Evolutionary conservation across 2,888 invertebrate species (phyloP).

Genomic region (Leucozona laternaria): DNA sequence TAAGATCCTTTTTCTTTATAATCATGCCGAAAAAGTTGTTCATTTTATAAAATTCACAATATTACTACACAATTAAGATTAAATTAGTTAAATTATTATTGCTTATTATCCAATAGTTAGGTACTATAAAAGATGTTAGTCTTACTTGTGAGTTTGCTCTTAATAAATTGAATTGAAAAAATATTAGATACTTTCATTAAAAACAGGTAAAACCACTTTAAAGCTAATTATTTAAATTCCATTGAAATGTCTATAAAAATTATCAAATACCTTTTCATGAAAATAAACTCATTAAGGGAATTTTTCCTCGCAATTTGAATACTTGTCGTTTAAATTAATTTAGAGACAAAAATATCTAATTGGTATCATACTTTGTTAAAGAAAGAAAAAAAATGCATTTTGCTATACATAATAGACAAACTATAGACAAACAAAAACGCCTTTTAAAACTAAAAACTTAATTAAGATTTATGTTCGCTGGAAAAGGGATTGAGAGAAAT

Average conservation of each 20-base stretch:
- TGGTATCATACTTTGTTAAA: not conserved
- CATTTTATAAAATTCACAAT: no score
- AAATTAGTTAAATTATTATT: no score
- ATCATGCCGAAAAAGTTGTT: no score
- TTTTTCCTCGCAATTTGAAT: not conserved
- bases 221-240: not conserved
- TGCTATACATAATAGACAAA: no score
- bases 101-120: no score
- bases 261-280: not conserved
- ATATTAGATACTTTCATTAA: no score
- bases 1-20: no score
- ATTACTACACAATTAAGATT: no score
- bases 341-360: not conserved
- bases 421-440: slow-evolving; percentile 17
- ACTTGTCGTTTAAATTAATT: not conserved
- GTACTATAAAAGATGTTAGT: no score
- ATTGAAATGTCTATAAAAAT: not conserved
- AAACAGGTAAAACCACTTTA: not conserved
- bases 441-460: slow-evolving; percentile 6
- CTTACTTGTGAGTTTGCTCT: no score
- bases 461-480: slow-evolving; percentile 16
- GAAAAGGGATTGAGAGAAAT: not conserved
- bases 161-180: no score
- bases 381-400: slow-evolving; percentile 7
- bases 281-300: not conserved